Percentiles rank a stretch among this genome's conserved stretches.
Conservation (phyloP, 2,888 invertebrate species). For the Emmelina monodactyla region DNA sequence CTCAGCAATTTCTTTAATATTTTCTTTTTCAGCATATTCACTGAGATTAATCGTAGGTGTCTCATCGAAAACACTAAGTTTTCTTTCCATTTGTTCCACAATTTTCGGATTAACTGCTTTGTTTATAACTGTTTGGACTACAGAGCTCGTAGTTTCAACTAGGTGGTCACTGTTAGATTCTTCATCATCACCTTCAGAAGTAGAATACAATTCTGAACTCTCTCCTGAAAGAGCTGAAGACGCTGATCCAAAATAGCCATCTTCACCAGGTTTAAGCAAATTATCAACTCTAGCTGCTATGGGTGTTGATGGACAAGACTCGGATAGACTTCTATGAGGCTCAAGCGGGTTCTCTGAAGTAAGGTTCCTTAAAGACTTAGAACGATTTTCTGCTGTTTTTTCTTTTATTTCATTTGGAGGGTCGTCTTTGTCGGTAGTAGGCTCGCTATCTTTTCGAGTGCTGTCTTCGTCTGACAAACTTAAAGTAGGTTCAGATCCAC, state of each 20-base stretch:
- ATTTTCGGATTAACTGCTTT: constrained; percentile 33
- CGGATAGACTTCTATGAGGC: constrained; percentile 38
- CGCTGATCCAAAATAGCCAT: constrained; percentile 43
- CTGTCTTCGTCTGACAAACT: constrained; percentile 32
- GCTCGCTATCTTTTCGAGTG: constrained; percentile 12
- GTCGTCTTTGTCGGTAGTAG: constrained; percentile 15
- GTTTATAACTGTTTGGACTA: constrained; percentile 61
- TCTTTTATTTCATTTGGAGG: constrained; percentile 13
- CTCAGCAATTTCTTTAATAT: constrained; percentile 4
- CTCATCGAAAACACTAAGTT: constrained; percentile 28
- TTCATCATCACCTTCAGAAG: constrained; percentile 53
- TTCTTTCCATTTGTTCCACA: constrained; percentile 41
- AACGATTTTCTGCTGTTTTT: constrained; percentile 29
- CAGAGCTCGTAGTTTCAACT: constrained; percentile 65
- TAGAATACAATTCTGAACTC: constrained; percentile 50
- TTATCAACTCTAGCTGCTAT: constrained; percentile 37
- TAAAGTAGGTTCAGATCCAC: constrained; percentile 47
- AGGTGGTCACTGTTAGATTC: constrained; percentile 54
- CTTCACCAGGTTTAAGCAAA: constrained; percentile 42
- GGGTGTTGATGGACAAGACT: constrained; percentile 55
- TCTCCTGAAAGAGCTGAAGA: constrained; percentile 52
- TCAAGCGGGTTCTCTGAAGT: constrained; percentile 23
- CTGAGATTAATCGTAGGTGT: not conserved
- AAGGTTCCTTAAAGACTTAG: constrained; percentile 43
- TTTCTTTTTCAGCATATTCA: not conserved